Base-by-base conservation (phyloP, 2,888 invertebrate genomes). In the Chalcosyrphus nemorum region DNA sequence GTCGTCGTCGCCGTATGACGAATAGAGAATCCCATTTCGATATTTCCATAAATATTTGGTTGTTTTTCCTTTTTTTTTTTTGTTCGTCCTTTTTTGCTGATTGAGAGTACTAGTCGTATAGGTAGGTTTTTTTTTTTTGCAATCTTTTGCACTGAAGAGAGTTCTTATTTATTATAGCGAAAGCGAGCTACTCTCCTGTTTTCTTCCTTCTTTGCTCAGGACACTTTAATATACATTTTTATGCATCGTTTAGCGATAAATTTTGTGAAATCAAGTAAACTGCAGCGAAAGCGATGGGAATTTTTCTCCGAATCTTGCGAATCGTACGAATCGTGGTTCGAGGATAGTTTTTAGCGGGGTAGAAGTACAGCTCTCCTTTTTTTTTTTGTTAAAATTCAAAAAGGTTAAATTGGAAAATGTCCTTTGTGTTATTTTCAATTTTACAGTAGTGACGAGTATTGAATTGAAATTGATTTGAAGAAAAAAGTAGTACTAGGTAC, bases 1-100 rank as follows among this genome's bases (percentile, higher is more conserved):
- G n/a, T n/a, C n/a, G n/a, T n/a, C 41, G 15, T 19, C 32, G 45
- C 35, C 57, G 65, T 65, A 63, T 75, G 57, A 65, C 63, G 59
- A 76, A 71, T 70, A 29, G 7, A 9, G 35, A 50, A 71, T 76
- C 65, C 63, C 76, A 61, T 56, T 70, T 75, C 63, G 41, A 81
- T 65, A 47, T 70, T 76, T 65, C 50, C 56, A 81, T 76, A 76
- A 81, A 71, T 76, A 76, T 45, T 65, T 45, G 13, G n/a, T n/a
- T n/a, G n/a, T n/a, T n/a, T n/a, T n/a, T n/a, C n/a, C n/a, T 47
- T 41, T 17, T 32, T 56, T 35, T 35, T 29, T 27, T 27, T 27
- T 27, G 2, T 27, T 27, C 5, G 2, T 27, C 3, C 29, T 29
- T 29, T 29, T 24, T 4, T 24, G 24, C 11, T n/a, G 13, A 19